Evolutionary conservation across 2,113 vertebrate species (phyloP).

Genomic region (Paraplagusia blochii): DNA sequence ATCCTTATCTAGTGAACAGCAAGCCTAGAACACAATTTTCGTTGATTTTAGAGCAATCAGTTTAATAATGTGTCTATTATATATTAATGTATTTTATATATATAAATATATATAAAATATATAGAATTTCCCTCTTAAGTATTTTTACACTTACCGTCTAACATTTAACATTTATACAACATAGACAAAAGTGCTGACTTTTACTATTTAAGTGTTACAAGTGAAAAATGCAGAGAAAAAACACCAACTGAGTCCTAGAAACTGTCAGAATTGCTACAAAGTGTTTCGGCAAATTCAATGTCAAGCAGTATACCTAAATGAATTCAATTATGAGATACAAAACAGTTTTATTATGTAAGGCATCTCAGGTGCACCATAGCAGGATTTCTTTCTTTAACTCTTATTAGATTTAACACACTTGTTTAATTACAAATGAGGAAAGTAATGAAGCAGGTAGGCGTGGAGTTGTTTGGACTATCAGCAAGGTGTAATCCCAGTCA

Average conservation of each 20-base stretch:
- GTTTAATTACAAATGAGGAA: constrained; percentile 40
- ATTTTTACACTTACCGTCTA: no score
- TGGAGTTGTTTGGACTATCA: constrained; percentile 21
- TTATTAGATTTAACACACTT: constrained; percentile 30
- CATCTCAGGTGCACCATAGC: constrained; percentile 10
- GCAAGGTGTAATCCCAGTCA: constrained; percentile 19
- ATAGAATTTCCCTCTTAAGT: no score
- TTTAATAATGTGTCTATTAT: no score
- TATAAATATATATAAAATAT: no score
- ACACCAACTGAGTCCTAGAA: constrained; percentile 11
- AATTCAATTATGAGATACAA: constrained; percentile 1
- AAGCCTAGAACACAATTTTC: no score
- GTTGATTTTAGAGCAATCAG: no score
- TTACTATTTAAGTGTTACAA: constrained; percentile 56
- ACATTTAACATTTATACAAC: constrained; percentile 32
- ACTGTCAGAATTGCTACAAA: no score
- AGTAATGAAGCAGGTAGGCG: constrained; percentile 31
- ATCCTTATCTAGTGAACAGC: no score
- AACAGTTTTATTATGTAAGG: constrained; percentile 32
- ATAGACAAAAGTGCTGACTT: constrained; percentile 13
- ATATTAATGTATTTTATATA: no score
- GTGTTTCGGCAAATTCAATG: no score
- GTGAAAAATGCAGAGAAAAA: constrained; percentile 46
- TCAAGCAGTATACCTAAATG: constrained; percentile 22
- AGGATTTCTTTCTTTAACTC: constrained; percentile 13